A percentile compares a stretch with the other conserved stretches of the same genome.
These are phyloP conservation scores for Watsonalla binaria DNA, from an alignment of 2,888 invertebrate genomes.

Conservation along the genomic window DNA sequence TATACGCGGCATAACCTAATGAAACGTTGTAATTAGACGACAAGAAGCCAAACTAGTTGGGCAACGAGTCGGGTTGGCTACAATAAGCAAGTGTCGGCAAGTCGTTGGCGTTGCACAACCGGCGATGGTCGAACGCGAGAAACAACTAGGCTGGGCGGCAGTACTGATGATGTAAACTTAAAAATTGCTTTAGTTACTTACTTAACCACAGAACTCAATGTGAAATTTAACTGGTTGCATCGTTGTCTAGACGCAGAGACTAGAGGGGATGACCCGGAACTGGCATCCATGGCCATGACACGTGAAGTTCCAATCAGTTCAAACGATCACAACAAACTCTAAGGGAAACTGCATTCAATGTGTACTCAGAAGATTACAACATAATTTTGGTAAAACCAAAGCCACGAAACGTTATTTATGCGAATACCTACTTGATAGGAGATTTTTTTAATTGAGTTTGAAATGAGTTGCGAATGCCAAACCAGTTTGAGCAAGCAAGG, in stretches of 20 bases:
- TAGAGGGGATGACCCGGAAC: slow-evolving; percentile 66
- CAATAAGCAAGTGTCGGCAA: slow-evolving; percentile 75
- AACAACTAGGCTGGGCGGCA: slow-evolving; percentile 75
- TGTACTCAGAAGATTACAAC: not conserved
- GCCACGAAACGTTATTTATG: slow-evolving; percentile 4
- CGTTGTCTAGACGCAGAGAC: slow-evolving; percentile 43
- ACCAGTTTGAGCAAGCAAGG: slow-evolving; percentile 66
- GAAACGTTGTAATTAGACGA: slow-evolving; percentile 67
- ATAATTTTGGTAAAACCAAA: not conserved
- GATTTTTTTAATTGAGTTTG: slow-evolving; percentile 40
- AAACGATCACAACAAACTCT: slow-evolving; percentile 1
- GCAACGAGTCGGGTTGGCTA: slow-evolving; percentile 65
- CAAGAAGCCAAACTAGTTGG: slow-evolving; percentile 70
- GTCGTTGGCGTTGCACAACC: slow-evolving; percentile 68
- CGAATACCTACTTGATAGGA: slow-evolving; percentile 19
- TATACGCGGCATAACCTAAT: slow-evolving; percentile 47
- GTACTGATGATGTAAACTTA: slow-evolving; percentile 73
- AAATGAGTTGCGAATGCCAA: slow-evolving; percentile 60
- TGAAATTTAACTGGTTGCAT: slow-evolving; percentile 64
- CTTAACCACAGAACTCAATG: slow-evolving; percentile 67
- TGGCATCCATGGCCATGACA: slow-evolving; percentile 53
- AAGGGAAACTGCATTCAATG: not conserved
- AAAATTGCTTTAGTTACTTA: slow-evolving; percentile 77
- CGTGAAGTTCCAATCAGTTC: slow-evolving; percentile 21
- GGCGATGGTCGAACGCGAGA: slow-evolving; percentile 74